Evolutionary conservation across 2,113 vertebrate species (phyloP).

Genomic region (Alligator sinensis): DNA sequence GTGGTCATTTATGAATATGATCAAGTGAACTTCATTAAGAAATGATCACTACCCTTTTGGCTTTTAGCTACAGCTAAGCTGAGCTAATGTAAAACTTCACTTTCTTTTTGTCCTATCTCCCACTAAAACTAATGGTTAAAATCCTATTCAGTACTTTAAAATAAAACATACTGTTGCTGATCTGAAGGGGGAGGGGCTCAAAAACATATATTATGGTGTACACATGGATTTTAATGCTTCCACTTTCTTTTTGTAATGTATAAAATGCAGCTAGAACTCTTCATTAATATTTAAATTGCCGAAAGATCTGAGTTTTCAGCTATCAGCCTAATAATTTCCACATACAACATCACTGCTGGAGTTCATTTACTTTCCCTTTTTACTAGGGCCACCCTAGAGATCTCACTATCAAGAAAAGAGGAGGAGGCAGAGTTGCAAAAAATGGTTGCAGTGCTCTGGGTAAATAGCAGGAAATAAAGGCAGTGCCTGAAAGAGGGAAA

Average conservation of each 20-base stretch:
- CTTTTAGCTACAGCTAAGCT: constrained; percentile 41
- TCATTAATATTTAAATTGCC: constrained; percentile 66
- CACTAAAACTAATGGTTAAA: constrained; percentile 35
- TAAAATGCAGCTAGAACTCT: constrained; percentile 19
- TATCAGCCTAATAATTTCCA: constrained; percentile 53
- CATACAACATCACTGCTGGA: constrained; percentile 30
- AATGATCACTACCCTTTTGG: constrained; percentile 50
- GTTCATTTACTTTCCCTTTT: constrained; percentile 55
- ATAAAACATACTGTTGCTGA: neutral
- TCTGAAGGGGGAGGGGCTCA: neutral
- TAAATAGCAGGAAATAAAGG: constrained; percentile 21
- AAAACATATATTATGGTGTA: neutral
- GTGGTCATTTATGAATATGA: constrained; percentile 38
- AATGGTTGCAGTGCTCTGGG: neutral
- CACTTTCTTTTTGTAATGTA: neutral
- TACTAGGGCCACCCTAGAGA: constrained; percentile 35
- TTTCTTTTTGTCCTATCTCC: constrained; percentile 42
- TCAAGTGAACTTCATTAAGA: constrained; percentile 57
- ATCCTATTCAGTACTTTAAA: neutral
- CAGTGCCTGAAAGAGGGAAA: constrained; percentile 9
- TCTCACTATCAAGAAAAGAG: constrained; percentile 33
- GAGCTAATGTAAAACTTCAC: neutral
- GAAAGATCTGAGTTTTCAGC: constrained; percentile 29
- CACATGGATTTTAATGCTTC: neutral
- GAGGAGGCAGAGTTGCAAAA: neutral